Percentiles rank a stretch among this genome's conserved stretches.
phyloP scores from a whole-genome alignment of 2,888 invertebrate genomes.

The Frankliniella intonsa region DNA sequence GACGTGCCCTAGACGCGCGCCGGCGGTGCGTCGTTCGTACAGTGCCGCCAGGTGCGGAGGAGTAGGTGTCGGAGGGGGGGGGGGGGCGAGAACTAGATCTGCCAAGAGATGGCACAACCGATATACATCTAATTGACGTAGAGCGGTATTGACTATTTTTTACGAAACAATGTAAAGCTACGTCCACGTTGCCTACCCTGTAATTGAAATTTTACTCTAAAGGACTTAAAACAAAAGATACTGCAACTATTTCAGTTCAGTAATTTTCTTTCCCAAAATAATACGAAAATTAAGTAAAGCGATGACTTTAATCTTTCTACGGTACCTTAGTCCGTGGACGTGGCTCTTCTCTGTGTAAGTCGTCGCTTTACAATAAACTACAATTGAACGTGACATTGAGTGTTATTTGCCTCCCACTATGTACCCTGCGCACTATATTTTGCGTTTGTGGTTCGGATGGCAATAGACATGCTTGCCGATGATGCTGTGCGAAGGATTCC shows the following conservation, averaged over 20 bases:
- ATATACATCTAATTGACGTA: background rate
- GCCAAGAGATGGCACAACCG: background rate
- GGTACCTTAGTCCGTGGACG: background rate
- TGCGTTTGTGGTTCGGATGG: conserved; percentile 23
- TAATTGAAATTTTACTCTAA: background rate
- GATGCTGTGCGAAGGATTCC: conserved; percentile 10
- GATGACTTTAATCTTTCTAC: background rate
- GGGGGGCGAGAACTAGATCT: background rate
- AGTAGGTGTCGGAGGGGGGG: background rate
- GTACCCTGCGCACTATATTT: conserved; percentile 1
- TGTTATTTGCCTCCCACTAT: conserved; percentile 27
- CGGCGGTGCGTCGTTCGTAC: too few species aligned
- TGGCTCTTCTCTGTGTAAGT: conserved; percentile 10
- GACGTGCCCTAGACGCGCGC: too few species aligned
- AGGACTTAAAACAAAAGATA: background rate
- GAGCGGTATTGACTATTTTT: background rate
- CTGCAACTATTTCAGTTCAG: background rate
- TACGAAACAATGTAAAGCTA: conserved; percentile 1
- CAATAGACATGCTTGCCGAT: conserved; percentile 26
- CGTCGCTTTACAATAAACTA: conserved; percentile 26
- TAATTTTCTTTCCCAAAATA: background rate
- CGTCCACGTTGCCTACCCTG: conserved; percentile 7
- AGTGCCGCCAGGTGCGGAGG: too few species aligned
- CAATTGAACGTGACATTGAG: background rate
- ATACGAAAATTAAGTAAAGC: background rate